Evolutionary conservation across 2,888 invertebrate genomes (phyloP), one percentile per base, ranked within the genome.

Genomic region (Diarsia mendica): DNA sequence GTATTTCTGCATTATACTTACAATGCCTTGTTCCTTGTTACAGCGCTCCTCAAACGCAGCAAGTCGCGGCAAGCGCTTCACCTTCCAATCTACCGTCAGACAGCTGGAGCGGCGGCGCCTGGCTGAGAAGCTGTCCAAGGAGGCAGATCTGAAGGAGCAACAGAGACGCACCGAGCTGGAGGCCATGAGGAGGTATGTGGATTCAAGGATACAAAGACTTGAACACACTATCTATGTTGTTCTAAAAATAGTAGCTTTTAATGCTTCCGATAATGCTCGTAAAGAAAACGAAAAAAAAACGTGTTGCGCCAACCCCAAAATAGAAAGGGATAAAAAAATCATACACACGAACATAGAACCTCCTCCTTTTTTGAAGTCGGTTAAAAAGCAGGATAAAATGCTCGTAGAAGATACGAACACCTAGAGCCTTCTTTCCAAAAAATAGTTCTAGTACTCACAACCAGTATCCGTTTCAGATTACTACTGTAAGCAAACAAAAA

Each of bases 41-140:
- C 91, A 95, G 95, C 93, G 95, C n/a, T 89, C 90, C 39, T 83
- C 91, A 51, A 91, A 90, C 86, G 89, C 88, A 53, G 84, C 88
- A 20, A 88, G 89, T 63, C 93, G 94, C 18, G 95, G 96, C 68
- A 98, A 98, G 90, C 97, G 98, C 84, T 98, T 98, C 94, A 98
- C 98, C 0, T 98, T 98, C 94, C 98, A 98, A 92, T 98, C 98
- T 66, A 98, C 98, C 0, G 98, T 98, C 15, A 92, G 98, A n/a
- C 98, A 98, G 92, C 97, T 98, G 70, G 98, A 98, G 94, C 95
- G 98, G 79, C 97, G 97, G 66, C 95, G 97, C 71, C 93, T 98
- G 68, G 98, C 98, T 0, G 98, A 98, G 89, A 98, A 97, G 92
- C 95, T 98, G 77, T 98, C 98, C 28, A 97, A 97, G 82, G 98